Evolutionary conservation across 2,113 vertebrate genomes (phyloP), one percentile per base, ranked within the genome.

Genomic region (Xyrauchen texanus): DNA sequence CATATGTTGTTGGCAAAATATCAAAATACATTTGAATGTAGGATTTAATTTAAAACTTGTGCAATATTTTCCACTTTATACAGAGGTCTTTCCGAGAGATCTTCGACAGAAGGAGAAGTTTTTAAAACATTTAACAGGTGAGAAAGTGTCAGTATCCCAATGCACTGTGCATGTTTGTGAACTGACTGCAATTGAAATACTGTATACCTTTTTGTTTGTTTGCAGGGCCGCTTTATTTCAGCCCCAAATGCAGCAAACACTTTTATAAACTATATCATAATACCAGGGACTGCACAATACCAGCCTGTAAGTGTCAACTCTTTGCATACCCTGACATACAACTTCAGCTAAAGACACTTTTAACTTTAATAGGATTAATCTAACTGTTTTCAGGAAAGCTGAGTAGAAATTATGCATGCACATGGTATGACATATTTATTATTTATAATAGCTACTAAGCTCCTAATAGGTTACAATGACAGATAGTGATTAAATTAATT

Each of bases 121-220:
- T 85, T 86, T 99, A 87, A 95, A 91, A 86, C 94, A 97, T 84
- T 94, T 99, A 86, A 98, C 96, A 91, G 97, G 97, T 98, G 83
- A 51, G 87, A 75, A 16, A 7, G 4, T 53, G 21, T 58, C 7
- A 53, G 8, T 53, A 47, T 58, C 15, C 68, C 21, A 6, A 21
- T 55, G 11, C 62, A 42, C 10, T 15, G 47, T 6, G 5, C 45
- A 63, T 34, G 21, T 69, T 12, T 67, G 6, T 71, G 15, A 77
- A 67, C 47, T 4, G n/a, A 55, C 11, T 61, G 16, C 6, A 58
- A 62, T 44, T 76, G 68, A 5, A 68, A 21, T 34, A 34, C 21
- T 34, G 42, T 51, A 8, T 4, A 21, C 58, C 15, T 78, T 57
- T 78, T 11, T 81, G 8, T 81, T 42, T 82, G 9, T 90, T 89